phyloP scores from a whole-genome alignment of 2,888 invertebrate species.

The Pseudococcus jackbeardsleyi region DNA sequence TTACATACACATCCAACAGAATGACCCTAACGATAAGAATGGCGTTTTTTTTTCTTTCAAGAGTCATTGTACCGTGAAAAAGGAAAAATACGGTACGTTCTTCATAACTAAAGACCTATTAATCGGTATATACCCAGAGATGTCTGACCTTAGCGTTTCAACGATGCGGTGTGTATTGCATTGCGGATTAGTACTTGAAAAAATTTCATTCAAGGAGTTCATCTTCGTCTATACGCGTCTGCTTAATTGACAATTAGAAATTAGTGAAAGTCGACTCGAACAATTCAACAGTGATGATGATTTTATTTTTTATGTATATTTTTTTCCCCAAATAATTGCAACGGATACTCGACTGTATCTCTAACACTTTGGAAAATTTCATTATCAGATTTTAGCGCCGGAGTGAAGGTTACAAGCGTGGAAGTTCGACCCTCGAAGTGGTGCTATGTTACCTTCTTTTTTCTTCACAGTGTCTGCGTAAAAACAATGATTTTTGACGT shows the following conservation, averaged over 20 bases:
- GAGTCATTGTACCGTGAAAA: slow-evolving; percentile 61
- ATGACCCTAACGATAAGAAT: slow-evolving; percentile 55
- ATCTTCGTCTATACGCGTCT: neutral
- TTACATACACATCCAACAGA: neutral
- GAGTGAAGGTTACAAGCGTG: slow-evolving; percentile 1
- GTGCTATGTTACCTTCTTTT: neutral
- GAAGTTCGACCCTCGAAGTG: slow-evolving; percentile 11
- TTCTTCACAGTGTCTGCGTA: slow-evolving; percentile 51
- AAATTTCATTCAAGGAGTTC: slow-evolving; percentile 38
- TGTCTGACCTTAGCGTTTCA: slow-evolving; percentile 59
- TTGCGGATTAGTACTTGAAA: slow-evolving; percentile 20
- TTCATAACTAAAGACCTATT: slow-evolving; percentile 57
- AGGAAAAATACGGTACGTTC: slow-evolving; percentile 53
- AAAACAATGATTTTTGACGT: slow-evolving; percentile 44
- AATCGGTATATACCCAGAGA: slow-evolving; percentile 57
- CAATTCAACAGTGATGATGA: neutral
- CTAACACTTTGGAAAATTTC: slow-evolving; percentile 4
- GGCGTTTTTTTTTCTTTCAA: slow-evolving; percentile 40
- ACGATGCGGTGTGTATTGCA: neutral
- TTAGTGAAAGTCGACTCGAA: slow-evolving; percentile 30
- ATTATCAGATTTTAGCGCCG: slow-evolving; percentile 23
- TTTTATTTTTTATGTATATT: slow-evolving; percentile 31
- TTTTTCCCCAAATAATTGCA: slow-evolving; percentile 9
- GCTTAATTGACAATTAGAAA: slow-evolving; percentile 41
- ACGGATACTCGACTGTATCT: neutral